Base-by-base conservation (phyloP, 2,888 invertebrate genomes). In the Leucophenga montana region DNA sequence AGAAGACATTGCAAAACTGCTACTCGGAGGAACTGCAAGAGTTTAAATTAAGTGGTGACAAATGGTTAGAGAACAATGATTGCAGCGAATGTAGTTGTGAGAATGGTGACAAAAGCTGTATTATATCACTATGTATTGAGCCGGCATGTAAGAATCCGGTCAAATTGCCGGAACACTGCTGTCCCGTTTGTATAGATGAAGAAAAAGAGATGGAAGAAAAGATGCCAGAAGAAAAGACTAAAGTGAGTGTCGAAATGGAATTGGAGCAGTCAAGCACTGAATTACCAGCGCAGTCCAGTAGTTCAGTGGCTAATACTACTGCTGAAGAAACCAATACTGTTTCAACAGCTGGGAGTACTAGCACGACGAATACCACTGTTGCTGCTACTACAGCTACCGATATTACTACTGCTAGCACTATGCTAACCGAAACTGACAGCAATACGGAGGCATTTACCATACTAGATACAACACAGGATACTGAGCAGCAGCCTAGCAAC, bases 111-210 rank as follows among this genome's bases (percentile, higher is more conserved):
- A 73, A 67, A 0, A 71, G 74, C 2, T 88, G 89, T 70, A 61
- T 73, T 5, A 70, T 70, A 0, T 73, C 75, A 0, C 22, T 73
- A 0, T 88, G 88, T 67, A 74, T 72, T 3, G 68, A 75, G 0
- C 62, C 75, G 2, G 71, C 78, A 0, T 88, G 89, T 73, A 66
- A 71, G 9, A 77, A 83, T 68, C 82, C 82, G 16, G 57, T 80
- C 2, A 80, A 75, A 62, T 27, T 77, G 3, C 73, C 74, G 0
- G 84, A 84, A 4, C 73, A 76, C 18, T 88, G 88, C 71, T 89
- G 89, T 73, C 79, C 80, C 3, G 72, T 79, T 20, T 88, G 89
- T 62, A 1, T 50, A 8, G 16, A n/a, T 50, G n/a, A 8, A 8
- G 16, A 18, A 50, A 16, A 6, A 16, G 50, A 50, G 8, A 16